Conservation (phyloP, 1,140 invertebrate genomes). For the Uloborus diversus region DNA sequence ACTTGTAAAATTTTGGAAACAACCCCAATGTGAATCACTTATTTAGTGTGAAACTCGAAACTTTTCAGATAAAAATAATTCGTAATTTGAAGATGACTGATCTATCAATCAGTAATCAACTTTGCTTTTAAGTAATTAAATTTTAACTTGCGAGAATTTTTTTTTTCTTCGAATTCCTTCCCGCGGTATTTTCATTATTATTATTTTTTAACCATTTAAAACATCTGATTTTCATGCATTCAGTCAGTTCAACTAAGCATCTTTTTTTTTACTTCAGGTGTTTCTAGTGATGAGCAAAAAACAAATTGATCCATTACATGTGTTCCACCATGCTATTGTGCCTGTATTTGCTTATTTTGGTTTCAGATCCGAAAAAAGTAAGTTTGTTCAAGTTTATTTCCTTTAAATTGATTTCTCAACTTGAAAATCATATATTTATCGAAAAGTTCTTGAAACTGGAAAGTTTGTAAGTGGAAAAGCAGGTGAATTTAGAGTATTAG, state of each 20-base stretch:
- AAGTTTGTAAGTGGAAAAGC: background rate
- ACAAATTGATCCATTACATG: slow-evolving; percentile 67
- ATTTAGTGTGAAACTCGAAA: no score
- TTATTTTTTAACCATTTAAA: no score
- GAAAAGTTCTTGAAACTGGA: background rate
- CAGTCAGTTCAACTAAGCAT: no score
- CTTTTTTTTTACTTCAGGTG: slow-evolving; percentile 50
- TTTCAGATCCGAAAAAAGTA: slow-evolving; percentile 48
- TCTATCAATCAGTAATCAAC: no score
- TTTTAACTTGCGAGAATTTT: no score
- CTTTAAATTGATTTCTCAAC: background rate
- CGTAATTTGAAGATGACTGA: no score
- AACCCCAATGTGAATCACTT: no score
- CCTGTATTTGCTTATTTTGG: slow-evolving; percentile 54
- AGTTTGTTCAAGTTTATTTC: background rate
- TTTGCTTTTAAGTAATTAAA: no score
- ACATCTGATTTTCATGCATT: background rate
- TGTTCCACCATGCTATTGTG: slow-evolving; percentile 67
- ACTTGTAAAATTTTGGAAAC: no score
- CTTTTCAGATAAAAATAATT: no score
- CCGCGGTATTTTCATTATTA: no score
- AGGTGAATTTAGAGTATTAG: background rate
- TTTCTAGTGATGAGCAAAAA: slow-evolving; percentile 69
- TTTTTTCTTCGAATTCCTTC: no score
- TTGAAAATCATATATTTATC: background rate